Evolutionary conservation across 2,888 invertebrate genomes (phyloP), one percentile per base, ranked within the genome.

Genomic region (Ypsolopha scabrella): DNA sequence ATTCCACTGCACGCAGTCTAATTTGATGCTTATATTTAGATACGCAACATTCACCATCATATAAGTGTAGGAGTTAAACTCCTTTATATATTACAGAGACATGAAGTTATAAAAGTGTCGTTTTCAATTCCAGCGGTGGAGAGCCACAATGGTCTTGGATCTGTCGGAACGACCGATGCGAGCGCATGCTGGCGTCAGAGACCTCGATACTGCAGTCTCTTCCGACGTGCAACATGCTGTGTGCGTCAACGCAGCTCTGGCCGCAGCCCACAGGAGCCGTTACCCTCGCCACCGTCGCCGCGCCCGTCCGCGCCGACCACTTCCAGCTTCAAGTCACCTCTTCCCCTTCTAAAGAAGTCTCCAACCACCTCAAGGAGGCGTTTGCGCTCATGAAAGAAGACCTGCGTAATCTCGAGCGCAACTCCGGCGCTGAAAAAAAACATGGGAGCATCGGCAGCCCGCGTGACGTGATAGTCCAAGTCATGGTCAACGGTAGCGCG

Each of bases 251-350:
- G 35, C 91, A 93, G 60, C 87, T 94, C 34, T 94, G 94, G 94
- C 94, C 94, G 35, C 91, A 91, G 72, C 94, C 94, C 50, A 93
- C 93, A 2, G 91, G 92, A 0, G 90, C 90, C 53, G 88, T 92
- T 36, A 86, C 88, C 56, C 86, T 94, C 33, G 92, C 91, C 57
- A 88, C 88, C 13, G 89, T 88, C 51, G 90, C 91, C 33, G 82
- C 90, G 14, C 87, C 88, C 34, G 90, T 92, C 57, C 77, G 85
- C 51, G 77, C 88, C 11, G 76, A 87, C 53, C 82, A 83, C 49
- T 74, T 92, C 54, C 71, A 77, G 10, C 75, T 89, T 48, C 76
- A 87, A 54, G 70, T 87, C 6, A 51, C 66, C 3, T 59, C 76
- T 1, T 67, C 75, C 7, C 87, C 87, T 4, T 81, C 80, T 0